Base-by-base conservation (phyloP, 2,888 invertebrate genomes). In the Ectropis crepuscularia region DNA sequence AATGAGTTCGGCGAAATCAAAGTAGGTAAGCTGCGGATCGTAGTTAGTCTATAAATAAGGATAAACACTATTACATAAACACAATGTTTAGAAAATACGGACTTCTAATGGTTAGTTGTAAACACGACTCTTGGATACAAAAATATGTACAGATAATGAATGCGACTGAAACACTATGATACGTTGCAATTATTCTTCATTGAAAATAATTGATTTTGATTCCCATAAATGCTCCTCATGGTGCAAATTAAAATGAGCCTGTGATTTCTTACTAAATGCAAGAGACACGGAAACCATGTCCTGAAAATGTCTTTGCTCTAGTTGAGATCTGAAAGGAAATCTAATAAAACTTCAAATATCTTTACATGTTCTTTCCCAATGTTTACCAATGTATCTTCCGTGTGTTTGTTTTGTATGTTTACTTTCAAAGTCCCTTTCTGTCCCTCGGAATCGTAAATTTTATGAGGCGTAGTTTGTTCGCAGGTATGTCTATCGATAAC, bases 121-220 rank as follows among this genome's bases (percentile, higher is more conserved):
- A 50, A 37, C 8, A 41, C 12, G 45, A 38, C 38, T n/a, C 6
- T 51, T 59, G 5, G 10, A 46, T 6, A 6, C 36, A 6, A 50
- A n/a, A 11, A 61, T 66, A 38, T 28, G 16, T 28, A 71, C 58
- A 63, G 66, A 53, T 57, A 68, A 71, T 68, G 58, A 61, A 72
- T 11, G 60, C 38, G 48, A 12, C 47, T 51, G 48, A 50, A 54
- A 50, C 64, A 57, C 54, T 62, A 57, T 68, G 71, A 73, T 64
- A 62, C 64, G 69, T 71, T 71, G 57, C 72, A 75, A 76, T 74
- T 78, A 74, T 77, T 76, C 70, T 76, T 78, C 71, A 78, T 81
- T 78, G 68, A 69, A 63, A 63, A 64, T 78, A 77, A 79, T 79
- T 77, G 73, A 61, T 75, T 75, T 73, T 75, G 76, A 78, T 79